Conservation (phyloP, 2,888 invertebrate species). For the Syrista parreyssii region DNA sequence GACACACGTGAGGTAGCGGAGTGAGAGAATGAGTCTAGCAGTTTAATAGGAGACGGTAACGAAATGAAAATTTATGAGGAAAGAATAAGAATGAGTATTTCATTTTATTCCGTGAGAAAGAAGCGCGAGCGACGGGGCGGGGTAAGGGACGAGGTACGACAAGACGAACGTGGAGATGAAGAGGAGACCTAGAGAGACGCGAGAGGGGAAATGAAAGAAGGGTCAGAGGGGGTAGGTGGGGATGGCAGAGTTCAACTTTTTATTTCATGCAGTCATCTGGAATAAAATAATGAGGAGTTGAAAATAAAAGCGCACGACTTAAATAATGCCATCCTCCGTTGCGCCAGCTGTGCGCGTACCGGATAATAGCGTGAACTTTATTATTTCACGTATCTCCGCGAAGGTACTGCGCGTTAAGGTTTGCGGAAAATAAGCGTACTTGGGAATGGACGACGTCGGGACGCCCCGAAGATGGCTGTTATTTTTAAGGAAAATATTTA, state of each 20-base stretch:
- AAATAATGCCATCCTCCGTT: not conserved
- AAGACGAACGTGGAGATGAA: conserved; percentile 4
- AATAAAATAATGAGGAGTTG: conserved; percentile 48
- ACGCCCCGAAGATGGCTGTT: no score
- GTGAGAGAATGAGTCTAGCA: not conserved
- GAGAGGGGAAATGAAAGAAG: conserved; percentile 2
- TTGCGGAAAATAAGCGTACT: no score
- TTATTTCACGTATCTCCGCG: not conserved
- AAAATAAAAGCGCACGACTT: conserved; percentile 6
- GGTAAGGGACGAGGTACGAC: not conserved
- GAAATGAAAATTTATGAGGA: conserved; percentile 39
- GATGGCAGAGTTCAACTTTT: conserved; percentile 27
- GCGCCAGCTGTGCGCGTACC: not conserved
- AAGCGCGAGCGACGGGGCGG: not conserved
- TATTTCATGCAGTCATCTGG: conserved; percentile 36
- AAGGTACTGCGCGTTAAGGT: not conserved
- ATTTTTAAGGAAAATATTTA: no score
- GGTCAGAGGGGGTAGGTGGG: conserved; percentile 11
- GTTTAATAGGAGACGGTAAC: conserved; percentile 18
- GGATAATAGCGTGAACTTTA: not conserved
- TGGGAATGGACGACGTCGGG: no score
- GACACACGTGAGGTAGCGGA: no score
- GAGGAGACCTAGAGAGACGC: not conserved
- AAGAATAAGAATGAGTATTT: conserved; percentile 36
- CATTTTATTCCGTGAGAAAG: conserved; percentile 31